Conservation (phyloP, 2,888 invertebrate species). For the Mayetiola destructor region DNA sequence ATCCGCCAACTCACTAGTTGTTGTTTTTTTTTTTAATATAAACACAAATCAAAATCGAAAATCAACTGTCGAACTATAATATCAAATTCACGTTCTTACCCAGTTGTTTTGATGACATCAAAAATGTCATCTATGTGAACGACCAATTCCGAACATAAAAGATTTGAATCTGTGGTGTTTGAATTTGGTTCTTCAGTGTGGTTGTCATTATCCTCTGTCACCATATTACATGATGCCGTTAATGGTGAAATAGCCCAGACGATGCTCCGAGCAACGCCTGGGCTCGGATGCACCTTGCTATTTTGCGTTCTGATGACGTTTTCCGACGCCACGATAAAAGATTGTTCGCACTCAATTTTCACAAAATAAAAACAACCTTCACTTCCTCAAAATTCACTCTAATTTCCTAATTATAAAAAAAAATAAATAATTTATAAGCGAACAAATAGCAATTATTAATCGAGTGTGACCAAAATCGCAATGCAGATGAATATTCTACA, state of each 20-base stretch:
- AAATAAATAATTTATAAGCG: not conserved
- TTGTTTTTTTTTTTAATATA: slow-evolving; percentile 21
- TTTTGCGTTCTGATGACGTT: slow-evolving; percentile 34
- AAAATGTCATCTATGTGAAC: slow-evolving; percentile 56
- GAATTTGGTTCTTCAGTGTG: slow-evolving; percentile 34
- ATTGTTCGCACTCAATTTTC: not conserved
- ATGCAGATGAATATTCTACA: slow-evolving; percentile 10
- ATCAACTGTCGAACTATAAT: no score
- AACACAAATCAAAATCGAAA: slow-evolving; percentile 35
- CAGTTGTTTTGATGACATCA: slow-evolving; percentile 71
- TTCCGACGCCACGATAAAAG: slow-evolving; percentile 31
- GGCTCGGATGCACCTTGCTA: slow-evolving; percentile 61
- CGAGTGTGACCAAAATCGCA: not conserved
- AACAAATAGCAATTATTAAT: not conserved
- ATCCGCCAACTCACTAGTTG: slow-evolving; percentile 63
- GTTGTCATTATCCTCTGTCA: slow-evolving; percentile 48
- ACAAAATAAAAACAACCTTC: not conserved
- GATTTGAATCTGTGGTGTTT: slow-evolving; percentile 36
- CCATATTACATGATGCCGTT: slow-evolving; percentile 66
- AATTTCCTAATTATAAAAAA: not conserved
- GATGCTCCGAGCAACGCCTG: slow-evolving; percentile 70
- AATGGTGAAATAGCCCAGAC: slow-evolving; percentile 70
- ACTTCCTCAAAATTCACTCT: not conserved
- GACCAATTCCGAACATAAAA: slow-evolving; percentile 28
- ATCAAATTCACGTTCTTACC: slow-evolving; percentile 39